Conservation (phyloP, 2,113 vertebrate genomes). For the Erpornis zantholeuca region DNA sequence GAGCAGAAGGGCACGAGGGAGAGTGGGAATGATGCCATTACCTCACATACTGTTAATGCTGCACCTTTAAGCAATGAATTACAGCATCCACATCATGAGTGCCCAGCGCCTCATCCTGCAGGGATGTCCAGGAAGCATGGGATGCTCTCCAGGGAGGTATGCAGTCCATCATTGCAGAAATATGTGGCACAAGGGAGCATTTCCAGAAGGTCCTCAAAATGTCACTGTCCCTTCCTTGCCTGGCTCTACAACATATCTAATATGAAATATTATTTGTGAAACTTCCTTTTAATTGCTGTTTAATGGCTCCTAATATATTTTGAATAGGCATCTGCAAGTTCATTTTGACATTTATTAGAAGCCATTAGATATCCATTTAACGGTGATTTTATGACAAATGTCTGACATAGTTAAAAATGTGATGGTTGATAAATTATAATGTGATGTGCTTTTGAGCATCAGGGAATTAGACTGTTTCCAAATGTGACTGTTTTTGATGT, state of each 20-base stretch:
- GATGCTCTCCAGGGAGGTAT: background rate
- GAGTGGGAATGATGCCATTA: background rate
- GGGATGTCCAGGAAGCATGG: background rate
- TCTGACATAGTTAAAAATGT: slow-evolving; percentile 55
- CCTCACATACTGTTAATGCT: background rate
- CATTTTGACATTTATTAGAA: slow-evolving; percentile 63
- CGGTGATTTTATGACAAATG: slow-evolving; percentile 56
- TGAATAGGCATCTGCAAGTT: slow-evolving; percentile 41
- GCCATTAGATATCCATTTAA: slow-evolving; percentile 46
- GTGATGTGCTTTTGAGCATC: slow-evolving; percentile 5
- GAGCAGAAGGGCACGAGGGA: background rate
- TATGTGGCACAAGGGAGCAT: background rate
- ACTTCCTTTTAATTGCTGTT: slow-evolving; percentile 56
- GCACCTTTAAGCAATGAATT: background rate
- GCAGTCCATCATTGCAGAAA: background rate
- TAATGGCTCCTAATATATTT: slow-evolving; percentile 63
- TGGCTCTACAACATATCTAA: background rate
- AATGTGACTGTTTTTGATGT: slow-evolving; percentile 16
- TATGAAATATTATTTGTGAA: slow-evolving; percentile 53
- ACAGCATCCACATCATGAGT: background rate
- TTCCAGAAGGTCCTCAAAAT: slow-evolving; percentile 6
- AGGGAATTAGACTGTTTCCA: slow-evolving; percentile 30
- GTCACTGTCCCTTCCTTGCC: background rate
- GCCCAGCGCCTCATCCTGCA: background rate
- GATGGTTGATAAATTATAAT: slow-evolving; percentile 50